phyloP scores from a whole-genome alignment of 1,140 invertebrate genomes.

The Drosophila sp. region DNA sequence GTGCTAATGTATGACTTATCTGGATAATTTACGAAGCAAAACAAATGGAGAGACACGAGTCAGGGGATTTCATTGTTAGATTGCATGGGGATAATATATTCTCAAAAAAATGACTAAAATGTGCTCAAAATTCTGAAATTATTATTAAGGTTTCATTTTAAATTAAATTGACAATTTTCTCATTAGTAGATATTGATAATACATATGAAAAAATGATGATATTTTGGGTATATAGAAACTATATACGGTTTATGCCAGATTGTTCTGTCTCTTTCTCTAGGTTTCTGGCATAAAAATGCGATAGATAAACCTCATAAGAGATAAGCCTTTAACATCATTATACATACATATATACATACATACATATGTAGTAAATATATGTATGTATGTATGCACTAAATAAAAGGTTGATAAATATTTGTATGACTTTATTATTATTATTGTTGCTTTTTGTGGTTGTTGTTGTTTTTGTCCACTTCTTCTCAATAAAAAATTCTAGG shows the following conservation, averaged over 20 bases:
- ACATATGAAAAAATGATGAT: no score
- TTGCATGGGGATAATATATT: not conserved
- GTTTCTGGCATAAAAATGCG: constrained; percentile 33
- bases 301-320: constrained; percentile 50
- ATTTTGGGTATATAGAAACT: not conserved
- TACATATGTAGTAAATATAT: not conserved
- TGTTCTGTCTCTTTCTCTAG: constrained; percentile 3
- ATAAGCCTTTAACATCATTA: constrained; percentile 57
- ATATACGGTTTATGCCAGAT: not conserved
- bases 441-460: constrained; percentile 19
- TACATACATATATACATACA: constrained; percentile 20
- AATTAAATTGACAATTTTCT: no score
- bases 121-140: no score
- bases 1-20: not conserved
- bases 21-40: constrained; percentile 8
- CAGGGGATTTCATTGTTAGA: not conserved
- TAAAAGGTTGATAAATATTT: constrained; percentile 40
- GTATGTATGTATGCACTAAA: constrained; percentile 4
- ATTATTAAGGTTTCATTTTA: no score
- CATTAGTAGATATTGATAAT: no score
- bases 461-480: constrained; percentile 9
- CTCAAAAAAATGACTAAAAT: constrained; percentile 1
- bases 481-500: constrained; percentile 5
- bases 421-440: constrained; percentile 38
- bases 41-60: not conserved